phyloP scores from a whole-genome alignment of 2,113 vertebrate genomes.

The Oncorhynchus keta region DNA sequence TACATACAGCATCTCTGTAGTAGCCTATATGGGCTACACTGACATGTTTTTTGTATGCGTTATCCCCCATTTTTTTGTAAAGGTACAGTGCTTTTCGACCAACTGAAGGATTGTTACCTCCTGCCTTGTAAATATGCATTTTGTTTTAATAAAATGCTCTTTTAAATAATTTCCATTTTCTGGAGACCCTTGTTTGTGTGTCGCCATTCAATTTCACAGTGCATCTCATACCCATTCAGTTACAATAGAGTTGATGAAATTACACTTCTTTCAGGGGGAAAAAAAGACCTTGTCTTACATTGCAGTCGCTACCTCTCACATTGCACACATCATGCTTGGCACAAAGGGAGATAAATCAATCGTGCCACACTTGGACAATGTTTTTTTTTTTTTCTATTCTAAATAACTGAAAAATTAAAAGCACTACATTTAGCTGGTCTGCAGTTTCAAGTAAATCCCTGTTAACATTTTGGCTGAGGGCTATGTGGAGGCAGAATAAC shows the following conservation, averaged over 20 bases:
- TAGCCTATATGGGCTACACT: neutral
- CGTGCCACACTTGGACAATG: too few relatives aligned
- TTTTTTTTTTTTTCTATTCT: too few relatives aligned
- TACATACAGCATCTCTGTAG: neutral
- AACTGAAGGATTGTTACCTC: conserved; percentile 50
- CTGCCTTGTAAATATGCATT: conserved; percentile 75
- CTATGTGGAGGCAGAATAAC: conserved; percentile 36
- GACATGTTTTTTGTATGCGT: conserved; percentile 38
- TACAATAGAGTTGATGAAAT: neutral
- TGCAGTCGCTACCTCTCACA: neutral
- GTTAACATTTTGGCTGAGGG: neutral
- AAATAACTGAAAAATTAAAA: too few relatives aligned
- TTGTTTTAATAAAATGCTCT: conserved; percentile 78
- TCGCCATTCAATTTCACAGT: neutral
- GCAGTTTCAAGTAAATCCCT: neutral
- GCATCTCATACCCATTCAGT: neutral
- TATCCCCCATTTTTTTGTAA: conserved; percentile 64
- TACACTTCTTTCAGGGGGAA: neutral
- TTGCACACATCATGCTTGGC: neutral
- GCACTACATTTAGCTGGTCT: neutral
- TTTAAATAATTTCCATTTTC: conserved; percentile 53
- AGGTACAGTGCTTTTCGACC: conserved; percentile 49
- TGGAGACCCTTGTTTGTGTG: neutral
- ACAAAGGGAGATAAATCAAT: too few relatives aligned
- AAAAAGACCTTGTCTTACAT: neutral